phyloP scores from a whole-genome alignment of 2,888 invertebrate species.

The Synergus umbraculus region DNA sequence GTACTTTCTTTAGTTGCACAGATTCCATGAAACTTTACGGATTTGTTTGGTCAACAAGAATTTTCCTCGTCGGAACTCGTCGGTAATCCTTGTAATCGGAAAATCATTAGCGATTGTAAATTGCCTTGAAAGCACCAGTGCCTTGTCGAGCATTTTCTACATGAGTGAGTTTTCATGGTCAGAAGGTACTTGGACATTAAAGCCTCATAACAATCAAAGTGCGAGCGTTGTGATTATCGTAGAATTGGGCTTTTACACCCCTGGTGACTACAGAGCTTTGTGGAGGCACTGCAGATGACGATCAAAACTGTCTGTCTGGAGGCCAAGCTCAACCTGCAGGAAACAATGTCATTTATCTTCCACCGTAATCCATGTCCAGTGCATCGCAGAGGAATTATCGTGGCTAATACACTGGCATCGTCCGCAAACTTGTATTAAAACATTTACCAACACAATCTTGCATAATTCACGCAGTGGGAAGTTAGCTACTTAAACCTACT shows the following conservation, averaged over 20 bases:
- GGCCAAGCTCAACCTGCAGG: conserved; percentile 57
- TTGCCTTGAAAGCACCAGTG: not conserved
- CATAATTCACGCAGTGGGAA: not conserved
- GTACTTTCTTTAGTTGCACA: too few relatives aligned
- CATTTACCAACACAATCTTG: not conserved
- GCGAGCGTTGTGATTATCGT: not conserved
- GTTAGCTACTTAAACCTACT: not conserved
- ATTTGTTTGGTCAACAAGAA: too few relatives aligned
- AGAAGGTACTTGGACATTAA: conserved; percentile 11
- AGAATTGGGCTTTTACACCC: conserved; percentile 18
- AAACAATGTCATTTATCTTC: conserved; percentile 69
- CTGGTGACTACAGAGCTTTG: conserved; percentile 44
- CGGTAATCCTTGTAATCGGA: not conserved
- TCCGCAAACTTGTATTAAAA: conserved; percentile 47
- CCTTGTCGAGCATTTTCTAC: conserved; percentile 7
- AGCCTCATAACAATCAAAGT: conserved; percentile 24
- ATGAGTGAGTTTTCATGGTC: conserved; percentile 1
- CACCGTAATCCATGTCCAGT: conserved; percentile 65
- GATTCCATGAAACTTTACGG: too few relatives aligned
- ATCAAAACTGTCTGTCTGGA: conserved; percentile 51
- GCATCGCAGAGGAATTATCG: conserved; percentile 65
- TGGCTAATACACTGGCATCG: conserved; percentile 60
- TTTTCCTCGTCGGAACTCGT: too few relatives aligned
- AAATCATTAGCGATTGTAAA: not conserved
- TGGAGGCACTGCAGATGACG: conserved; percentile 63